Evolutionary conservation across 2,888 invertebrate species (phyloP).

Genomic region (Isotomurus palustris): DNA sequence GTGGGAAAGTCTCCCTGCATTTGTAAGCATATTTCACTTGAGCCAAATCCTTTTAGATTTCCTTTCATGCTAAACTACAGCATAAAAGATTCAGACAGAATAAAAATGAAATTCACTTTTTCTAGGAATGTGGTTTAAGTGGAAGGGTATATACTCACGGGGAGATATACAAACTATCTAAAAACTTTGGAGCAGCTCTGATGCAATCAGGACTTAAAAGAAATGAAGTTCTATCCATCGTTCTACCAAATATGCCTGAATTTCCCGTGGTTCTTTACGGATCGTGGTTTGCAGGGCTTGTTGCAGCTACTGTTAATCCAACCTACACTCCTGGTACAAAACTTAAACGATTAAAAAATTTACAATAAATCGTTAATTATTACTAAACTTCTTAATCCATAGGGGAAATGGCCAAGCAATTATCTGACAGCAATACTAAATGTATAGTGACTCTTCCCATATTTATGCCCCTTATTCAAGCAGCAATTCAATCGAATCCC

Average conservation of each 20-base stretch:
- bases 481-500: conserved; percentile 13
- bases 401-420: conserved; percentile 45
- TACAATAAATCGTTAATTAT: not conserved
- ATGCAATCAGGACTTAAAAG: conserved; percentile 34
- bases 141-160: conserved; percentile 34
- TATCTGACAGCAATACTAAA: conserved; percentile 59
- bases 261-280: conserved; percentile 43
- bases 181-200: conserved; percentile 43
- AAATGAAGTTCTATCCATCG: conserved; percentile 43
- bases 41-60: conserved; percentile 6
- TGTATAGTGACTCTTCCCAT: conserved; percentile 58
- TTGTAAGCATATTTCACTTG: conserved; percentile 15
- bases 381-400: conserved; percentile 7
- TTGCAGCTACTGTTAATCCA: conserved; percentile 46
- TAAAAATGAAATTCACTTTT: not conserved
- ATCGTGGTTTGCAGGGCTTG: conserved; percentile 41
- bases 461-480: conserved; percentile 15
- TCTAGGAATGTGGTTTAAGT: conserved; percentile 35
- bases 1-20: conserved; percentile 22
- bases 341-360: not conserved
- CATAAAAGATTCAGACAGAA: not conserved
- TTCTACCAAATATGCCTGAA: conserved; percentile 47
- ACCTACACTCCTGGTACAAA: conserved; percentile 37
- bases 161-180: conserved; percentile 27
- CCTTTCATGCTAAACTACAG: no score